These are phyloP conservation scores for Monoplex corrugatus DNA, from an alignment of 2,888 invertebrate genomes.

Conservation along the genomic window DNA sequence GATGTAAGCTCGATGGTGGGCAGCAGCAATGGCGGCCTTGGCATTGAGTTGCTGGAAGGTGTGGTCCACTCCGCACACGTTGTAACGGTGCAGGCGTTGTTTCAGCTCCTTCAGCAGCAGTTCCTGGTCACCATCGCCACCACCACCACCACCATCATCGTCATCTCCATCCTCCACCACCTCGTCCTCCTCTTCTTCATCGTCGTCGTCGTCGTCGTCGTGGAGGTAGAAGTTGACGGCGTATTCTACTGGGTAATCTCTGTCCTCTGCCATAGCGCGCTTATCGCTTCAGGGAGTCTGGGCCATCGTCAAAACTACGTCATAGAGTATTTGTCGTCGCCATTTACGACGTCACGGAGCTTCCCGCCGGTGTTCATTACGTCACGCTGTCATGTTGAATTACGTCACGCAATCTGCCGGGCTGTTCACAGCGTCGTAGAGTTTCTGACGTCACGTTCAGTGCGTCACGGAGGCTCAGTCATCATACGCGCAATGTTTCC, in stretches of 20 bases:
- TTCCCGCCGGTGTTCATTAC: no score
- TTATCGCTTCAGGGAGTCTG: not conserved
- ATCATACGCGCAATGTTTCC: no score
- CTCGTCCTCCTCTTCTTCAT: not conserved
- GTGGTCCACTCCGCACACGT: not conserved
- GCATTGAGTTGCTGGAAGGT: conserved; percentile 58
- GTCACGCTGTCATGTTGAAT: no score
- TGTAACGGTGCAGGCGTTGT: not conserved
- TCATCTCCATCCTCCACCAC: not conserved
- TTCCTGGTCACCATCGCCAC: not conserved
- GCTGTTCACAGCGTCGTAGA: no score
- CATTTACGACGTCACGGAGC: no score
- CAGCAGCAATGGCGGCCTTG: conserved; percentile 57
- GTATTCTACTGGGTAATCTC: conserved; percentile 41
- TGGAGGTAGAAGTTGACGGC: conserved; percentile 25
- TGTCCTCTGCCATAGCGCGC: conserved; percentile 16
- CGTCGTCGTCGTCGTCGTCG: not conserved
- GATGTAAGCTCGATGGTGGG: conserved; percentile 57
- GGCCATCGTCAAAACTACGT: not conserved
- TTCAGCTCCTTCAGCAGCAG: not conserved
- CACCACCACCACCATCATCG: not conserved
- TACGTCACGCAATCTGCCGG: no score
- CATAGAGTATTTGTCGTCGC: no score
- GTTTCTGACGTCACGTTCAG: no score
- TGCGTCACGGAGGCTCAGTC: no score